Conservation (phyloP, 1,140 invertebrate genomes). For the Globodera rostochiensis region DNA sequence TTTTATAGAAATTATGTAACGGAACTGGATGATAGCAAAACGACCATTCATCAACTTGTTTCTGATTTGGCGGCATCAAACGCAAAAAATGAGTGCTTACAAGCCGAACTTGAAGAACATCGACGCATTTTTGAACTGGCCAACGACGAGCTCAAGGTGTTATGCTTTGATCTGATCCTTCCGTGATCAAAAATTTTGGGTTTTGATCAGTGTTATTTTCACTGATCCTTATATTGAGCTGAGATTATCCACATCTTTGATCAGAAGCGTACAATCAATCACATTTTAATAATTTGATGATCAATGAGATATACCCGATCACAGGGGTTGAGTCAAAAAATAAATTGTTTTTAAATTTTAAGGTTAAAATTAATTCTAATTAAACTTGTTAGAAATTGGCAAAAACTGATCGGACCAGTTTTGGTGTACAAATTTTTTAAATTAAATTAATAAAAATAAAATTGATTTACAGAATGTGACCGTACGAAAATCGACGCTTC, state of each 20-base stretch:
- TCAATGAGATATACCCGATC: no score
- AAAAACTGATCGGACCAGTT: not conserved
- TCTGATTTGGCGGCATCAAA: not conserved
- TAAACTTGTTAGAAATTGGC: not conserved
- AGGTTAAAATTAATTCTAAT: not conserved
- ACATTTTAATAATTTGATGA: no score
- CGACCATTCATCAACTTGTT: not conserved
- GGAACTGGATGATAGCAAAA: not conserved
- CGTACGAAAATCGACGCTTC: not conserved
- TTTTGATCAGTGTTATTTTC: no score
- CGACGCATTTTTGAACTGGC: constrained; percentile 1
- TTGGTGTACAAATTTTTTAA: constrained; percentile 5
- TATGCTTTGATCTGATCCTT: not conserved
- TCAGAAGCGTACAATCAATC: no score
- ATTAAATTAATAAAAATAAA: not conserved
- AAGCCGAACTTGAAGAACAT: constrained; percentile 13
- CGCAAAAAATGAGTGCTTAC: constrained; percentile 11
- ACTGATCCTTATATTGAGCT: no score
- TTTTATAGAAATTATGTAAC: constrained; percentile 7
- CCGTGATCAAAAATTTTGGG: no score
- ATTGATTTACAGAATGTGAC: constrained; percentile 3
- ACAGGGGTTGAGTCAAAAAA: no score
- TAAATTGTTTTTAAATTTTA: no score
- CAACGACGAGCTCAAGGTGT: constrained; percentile 12
- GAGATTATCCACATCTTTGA: no score